Evolutionary conservation across 2,888 invertebrate species (phyloP), one percentile per base, ranked within the genome.

Genomic region (Ptilodon capucinus): DNA sequence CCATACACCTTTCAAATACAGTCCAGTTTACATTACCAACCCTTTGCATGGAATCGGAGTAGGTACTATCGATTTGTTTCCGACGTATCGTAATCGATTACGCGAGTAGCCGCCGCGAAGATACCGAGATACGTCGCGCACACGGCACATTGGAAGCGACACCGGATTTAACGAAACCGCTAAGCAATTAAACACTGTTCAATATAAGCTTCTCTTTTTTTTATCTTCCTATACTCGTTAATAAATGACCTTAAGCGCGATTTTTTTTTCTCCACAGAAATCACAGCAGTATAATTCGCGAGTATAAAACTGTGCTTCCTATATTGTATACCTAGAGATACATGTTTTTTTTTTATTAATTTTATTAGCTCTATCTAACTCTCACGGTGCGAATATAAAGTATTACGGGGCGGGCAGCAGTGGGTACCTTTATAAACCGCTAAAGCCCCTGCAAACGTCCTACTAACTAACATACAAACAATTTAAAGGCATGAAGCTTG

Each of bases 401-500:
- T 78, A 75, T 58, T 67, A 60, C 60, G 75, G 79, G 78, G 74
- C 70, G 63, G 60, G 51, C 60, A 69, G 76, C 81, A 79, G 81
- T 79, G 79, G 75, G 76, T 83, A 82, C 74, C 65, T 76, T 78
- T 79, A 81, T 79, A 81, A 76, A 75, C 79, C 73, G 79, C 78
- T 59, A 62, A 73, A 74, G 74, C 82, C 82, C 65, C 79, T 67
- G 63, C 66, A 71, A 81, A 83, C 77, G 70, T 71, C 78, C 86
- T 85, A 86, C 78, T 54, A 64, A 71, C 84, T 87, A 86, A 83
- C 81, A 81, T 88, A 86, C 85, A 88, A 88, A 86, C 84, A 85
- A 85, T 88, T 66, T 84, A 84, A 87, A 88, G 87, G 89, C 88
- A 80, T 88, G 81, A 90, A 89, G 89, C 88, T 83, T 66, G 81